Evolutionary conservation across 2,797 vertebrate species (phyloP).

Genomic region (Tauraco hartlaubi): DNA sequence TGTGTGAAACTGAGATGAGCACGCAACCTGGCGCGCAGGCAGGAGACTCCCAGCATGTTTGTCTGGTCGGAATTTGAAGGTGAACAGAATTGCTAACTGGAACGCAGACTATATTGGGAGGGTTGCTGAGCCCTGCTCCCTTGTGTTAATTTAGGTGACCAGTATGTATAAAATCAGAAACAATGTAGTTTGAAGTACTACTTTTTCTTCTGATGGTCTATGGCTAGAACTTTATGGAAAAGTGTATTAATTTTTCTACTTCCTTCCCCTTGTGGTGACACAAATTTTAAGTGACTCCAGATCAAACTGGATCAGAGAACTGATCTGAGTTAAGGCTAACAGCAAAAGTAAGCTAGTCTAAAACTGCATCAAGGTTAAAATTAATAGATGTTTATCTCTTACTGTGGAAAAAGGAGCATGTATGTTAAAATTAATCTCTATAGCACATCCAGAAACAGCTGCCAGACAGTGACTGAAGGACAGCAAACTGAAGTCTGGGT

Average conservation of each 20-base stretch:
- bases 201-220: not conserved
- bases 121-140: not conserved
- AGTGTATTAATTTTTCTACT: not conserved
- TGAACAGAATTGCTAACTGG: not conserved
- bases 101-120: not conserved
- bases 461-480: not conserved
- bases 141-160: not conserved
- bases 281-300: not conserved
- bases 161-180: not conserved
- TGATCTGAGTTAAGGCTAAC: not conserved
- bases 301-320: not conserved
- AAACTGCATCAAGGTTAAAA: not conserved
- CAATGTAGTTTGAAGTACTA: not conserved
- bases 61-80: not conserved
- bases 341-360: not conserved
- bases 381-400: not conserved
- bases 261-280: not conserved
- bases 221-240: not conserved
- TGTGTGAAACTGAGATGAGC: not conserved
- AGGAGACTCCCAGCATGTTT: not conserved
- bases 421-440: conserved; percentile 28
- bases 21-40: not conserved
- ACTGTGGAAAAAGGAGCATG: not conserved
- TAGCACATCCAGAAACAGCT: not conserved
- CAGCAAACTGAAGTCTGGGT: not conserved